These are phyloP conservation scores for Bujurquina vittata DNA, from an alignment of 2,113 vertebrate genomes.

Conservation along the genomic window DNA sequence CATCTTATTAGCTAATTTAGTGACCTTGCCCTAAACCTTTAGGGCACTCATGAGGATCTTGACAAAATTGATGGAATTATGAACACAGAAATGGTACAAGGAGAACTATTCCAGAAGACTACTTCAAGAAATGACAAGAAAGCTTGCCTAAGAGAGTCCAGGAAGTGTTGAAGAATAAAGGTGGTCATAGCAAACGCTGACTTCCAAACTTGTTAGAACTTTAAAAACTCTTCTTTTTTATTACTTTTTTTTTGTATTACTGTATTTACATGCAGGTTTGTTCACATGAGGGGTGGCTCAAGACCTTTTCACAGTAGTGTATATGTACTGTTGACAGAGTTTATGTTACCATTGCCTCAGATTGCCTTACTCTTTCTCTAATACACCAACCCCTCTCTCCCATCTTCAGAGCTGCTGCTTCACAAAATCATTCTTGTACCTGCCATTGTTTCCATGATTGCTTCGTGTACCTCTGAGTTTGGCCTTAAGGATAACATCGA, in stretches of 20 bases:
- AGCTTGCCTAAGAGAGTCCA: neutral
- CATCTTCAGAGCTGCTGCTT: conserved; percentile 31
- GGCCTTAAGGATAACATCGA: conserved; percentile 74
- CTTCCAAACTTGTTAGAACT: neutral
- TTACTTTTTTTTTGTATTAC: too few species aligned
- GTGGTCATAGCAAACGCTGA: neutral
- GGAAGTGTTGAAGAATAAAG: neutral
- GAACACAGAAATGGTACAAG: neutral
- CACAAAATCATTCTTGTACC: conserved; percentile 57
- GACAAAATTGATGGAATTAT: neutral
- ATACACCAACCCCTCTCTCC: neutral
- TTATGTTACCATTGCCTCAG: conserved; percentile 2
- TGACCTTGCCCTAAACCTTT: too few species aligned
- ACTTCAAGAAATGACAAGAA: neutral
- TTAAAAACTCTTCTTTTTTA: neutral
- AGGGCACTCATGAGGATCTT: neutral
- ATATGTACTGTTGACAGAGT: neutral
- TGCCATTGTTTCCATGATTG: conserved; percentile 68
- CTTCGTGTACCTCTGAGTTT: conserved; percentile 69
- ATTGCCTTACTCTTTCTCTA: conserved; percentile 1
- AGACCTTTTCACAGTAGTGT: neutral
- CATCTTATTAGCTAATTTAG: too few species aligned
- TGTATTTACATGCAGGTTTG: neutral
- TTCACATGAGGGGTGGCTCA: neutral
- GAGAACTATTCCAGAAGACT: neutral